A percentile compares a stretch with the other conserved stretches of the same genome.
phyloP scores from a whole-genome alignment of 2,888 invertebrate genomes.

The Anagyrus pseudococci region DNA sequence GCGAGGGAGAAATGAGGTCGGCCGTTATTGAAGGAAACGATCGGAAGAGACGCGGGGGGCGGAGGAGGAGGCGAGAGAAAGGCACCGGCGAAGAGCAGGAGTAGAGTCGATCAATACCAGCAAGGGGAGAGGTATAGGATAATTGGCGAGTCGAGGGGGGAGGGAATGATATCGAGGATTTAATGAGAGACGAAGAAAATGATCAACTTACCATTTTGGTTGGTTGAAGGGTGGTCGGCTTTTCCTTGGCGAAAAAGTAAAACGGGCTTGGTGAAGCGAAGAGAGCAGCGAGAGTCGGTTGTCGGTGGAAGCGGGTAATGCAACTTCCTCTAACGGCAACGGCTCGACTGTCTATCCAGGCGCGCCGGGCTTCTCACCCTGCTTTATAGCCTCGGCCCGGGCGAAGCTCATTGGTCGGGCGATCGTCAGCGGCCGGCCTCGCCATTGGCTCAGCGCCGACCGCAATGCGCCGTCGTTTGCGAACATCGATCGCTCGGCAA shows the following conservation, averaged over 20 bases:
- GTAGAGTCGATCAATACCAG: too few species aligned
- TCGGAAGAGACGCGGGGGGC: too few species aligned
- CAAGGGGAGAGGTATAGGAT: too few species aligned
- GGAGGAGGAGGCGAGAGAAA: too few species aligned
- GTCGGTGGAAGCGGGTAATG: constrained; percentile 42
- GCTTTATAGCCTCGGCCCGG: constrained; percentile 17
- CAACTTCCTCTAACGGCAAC: constrained; percentile 40
- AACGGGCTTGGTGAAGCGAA: constrained; percentile 9
- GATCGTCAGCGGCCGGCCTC: background rate
- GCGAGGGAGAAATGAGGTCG: too few species aligned
- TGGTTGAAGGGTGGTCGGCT: constrained; percentile 22
- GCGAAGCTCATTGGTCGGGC: constrained; percentile 14
- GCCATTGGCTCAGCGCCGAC: constrained; percentile 24
- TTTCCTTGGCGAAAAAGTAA: constrained; percentile 11
- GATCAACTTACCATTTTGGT: constrained; percentile 37
- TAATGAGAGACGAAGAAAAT: constrained; percentile 4
- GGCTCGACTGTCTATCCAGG: constrained; percentile 34
- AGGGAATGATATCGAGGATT: too few species aligned
- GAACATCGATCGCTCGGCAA: too few species aligned
- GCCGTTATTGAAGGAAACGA: too few species aligned
- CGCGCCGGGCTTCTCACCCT: background rate
- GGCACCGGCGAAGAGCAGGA: too few species aligned
- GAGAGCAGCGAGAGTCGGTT: constrained; percentile 38
- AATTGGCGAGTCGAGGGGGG: too few species aligned
- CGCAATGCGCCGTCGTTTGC: constrained; percentile 35